These are phyloP conservation scores for Stictocephala bisonia DNA, from an alignment of 2,888 invertebrate genomes.

Conservation along the genomic window DNA sequence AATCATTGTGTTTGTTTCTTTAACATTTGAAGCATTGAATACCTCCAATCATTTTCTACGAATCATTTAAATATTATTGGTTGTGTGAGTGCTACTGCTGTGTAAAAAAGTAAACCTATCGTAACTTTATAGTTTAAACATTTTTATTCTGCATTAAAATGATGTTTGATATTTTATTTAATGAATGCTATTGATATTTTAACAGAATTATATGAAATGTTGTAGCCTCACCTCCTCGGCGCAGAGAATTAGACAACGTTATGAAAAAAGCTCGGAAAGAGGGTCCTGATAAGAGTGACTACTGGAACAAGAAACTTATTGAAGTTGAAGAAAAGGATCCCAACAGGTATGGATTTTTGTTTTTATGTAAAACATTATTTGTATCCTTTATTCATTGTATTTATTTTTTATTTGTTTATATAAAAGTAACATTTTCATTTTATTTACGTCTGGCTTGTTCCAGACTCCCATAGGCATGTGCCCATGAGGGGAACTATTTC, in stretches of 20 bases:
- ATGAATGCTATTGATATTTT: neutral
- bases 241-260: slow-evolving; percentile 87
- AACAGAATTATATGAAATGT: no score
- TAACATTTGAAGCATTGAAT: no score
- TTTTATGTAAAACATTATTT: neutral
- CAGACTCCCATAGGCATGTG: no score
- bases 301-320: slow-evolving; percentile 88
- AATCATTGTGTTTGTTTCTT: no score
- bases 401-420: neutral
- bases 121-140: no score
- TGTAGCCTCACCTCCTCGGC: slow-evolving; percentile 63
- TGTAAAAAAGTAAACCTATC: no score
- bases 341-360: slow-evolving; percentile 76
- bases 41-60: no score
- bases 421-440: neutral
- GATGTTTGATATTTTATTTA: neutral
- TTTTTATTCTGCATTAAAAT: slow-evolving; percentile 4
- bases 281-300: slow-evolving; percentile 76
- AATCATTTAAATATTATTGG: no score
- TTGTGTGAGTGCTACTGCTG: no score
- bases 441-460: no score
- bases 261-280: slow-evolving; percentile 88
- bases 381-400: slow-evolving; percentile 30
- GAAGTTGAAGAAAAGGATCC: slow-evolving; percentile 92
- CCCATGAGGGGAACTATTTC: no score